These are phyloP conservation scores for Heterocephalus glaber DNA, from an alignment of 2,113 vertebrate species.

Conservation along the genomic window DNA sequence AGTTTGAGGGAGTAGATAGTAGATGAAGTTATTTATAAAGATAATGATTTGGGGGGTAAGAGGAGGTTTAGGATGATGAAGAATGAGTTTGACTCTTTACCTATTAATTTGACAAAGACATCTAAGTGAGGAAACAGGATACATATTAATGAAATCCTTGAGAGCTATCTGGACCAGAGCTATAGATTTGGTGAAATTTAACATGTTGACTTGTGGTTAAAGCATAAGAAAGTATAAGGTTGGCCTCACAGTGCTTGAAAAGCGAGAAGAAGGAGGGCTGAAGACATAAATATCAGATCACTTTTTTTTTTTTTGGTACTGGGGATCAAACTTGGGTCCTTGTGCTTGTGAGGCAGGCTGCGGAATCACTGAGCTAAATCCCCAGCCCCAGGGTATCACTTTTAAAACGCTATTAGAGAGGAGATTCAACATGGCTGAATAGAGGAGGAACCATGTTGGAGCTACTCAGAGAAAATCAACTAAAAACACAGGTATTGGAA, in stretches of 20 bases:
- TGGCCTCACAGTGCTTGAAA: not conserved
- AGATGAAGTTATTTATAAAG: not conserved
- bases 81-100: not conserved
- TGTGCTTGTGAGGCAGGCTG: no score
- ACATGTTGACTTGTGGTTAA: not conserved
- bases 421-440: no score
- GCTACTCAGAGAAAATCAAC: no score
- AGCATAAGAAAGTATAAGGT: not conserved
- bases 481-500: no score
- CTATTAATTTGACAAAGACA: not conserved
- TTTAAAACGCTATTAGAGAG: no score
- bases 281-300: not conserved
- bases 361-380: no score
- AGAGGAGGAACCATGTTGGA: no score
- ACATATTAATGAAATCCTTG: not conserved
- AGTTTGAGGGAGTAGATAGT: not conserved
- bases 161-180: not conserved
- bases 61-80: not conserved
- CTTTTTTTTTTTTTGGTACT: no score
- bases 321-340: no score
- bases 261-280: not conserved
- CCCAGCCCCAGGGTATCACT: no score
- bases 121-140: not conserved
- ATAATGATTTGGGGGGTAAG: not conserved
- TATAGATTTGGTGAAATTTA: not conserved